Evolutionary conservation across 2,113 vertebrate genomes (phyloP).

Genomic region (Leptosomus discolor): DNA sequence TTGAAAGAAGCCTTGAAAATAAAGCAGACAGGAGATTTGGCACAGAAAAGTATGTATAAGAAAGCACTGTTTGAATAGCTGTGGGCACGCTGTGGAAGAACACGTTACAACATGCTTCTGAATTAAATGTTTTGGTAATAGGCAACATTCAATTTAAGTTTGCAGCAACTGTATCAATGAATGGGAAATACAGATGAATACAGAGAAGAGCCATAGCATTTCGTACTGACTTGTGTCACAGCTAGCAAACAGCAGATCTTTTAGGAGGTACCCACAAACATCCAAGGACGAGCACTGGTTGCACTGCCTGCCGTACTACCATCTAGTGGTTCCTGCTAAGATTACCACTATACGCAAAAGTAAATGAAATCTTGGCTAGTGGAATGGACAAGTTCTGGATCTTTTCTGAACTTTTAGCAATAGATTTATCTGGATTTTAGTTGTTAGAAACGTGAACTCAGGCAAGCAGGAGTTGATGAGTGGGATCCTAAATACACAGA

Average conservation of each 20-base stretch:
- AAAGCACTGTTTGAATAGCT: neutral
- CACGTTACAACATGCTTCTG: neutral
- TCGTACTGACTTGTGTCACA: neutral
- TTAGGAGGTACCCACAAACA: neutral
- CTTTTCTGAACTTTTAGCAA: neutral
- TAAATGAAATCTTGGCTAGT: neutral
- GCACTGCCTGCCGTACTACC: neutral
- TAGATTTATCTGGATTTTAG: neutral
- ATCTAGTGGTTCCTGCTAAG: neutral
- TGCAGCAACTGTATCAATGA: neutral
- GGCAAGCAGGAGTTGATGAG: neutral
- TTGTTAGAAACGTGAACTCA: neutral
- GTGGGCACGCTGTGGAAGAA: neutral
- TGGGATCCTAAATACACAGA: neutral
- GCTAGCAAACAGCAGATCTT: neutral
- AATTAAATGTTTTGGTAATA: neutral
- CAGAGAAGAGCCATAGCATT: neutral
- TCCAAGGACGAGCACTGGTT: neutral
- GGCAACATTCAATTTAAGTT: neutral
- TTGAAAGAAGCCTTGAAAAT: neutral
- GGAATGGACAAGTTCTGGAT: neutral
- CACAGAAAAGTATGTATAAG: neutral
- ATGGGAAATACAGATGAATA: neutral
- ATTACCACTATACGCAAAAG: neutral
- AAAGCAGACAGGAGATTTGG: neutral